phyloP scores from a whole-genome alignment of 2,113 vertebrate species.

The Chrysemys picta region DNA sequence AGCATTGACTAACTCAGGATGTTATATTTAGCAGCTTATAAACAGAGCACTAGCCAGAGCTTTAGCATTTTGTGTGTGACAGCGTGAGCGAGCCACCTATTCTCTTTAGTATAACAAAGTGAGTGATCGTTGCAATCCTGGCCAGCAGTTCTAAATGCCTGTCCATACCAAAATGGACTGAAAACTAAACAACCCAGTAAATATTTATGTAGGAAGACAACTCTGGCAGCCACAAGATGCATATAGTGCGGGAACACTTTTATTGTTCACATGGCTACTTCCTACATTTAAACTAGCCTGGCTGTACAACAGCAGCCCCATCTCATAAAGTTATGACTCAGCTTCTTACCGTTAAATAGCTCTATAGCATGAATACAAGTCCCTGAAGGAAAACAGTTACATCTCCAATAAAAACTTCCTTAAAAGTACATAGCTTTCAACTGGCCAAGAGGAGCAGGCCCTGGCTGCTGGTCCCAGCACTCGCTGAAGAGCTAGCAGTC shows the following conservation, averaged over 20 bases:
- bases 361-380: slow-evolving; percentile 14
- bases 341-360: slow-evolving; percentile 9
- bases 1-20: neutral
- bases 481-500: rapidly evolving
- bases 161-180: neutral
- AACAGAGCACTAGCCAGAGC: neutral
- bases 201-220: slow-evolving; percentile 24
- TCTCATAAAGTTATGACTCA: neutral
- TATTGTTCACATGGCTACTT: neutral
- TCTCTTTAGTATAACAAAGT: neutral
- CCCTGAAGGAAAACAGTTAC: slow-evolving; percentile 8
- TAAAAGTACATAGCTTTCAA: neutral
- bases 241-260: slow-evolving; percentile 17
- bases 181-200: slow-evolving; percentile 33
- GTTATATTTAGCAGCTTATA: too few species aligned
- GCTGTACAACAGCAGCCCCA: neutral
- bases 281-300: neutral
- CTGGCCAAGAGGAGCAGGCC: neutral
- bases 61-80: neutral
- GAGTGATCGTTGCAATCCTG: neutral
- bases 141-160: slow-evolving; percentile 7
- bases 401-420: slow-evolving; percentile 17
- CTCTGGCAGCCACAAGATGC: slow-evolving; percentile 1
- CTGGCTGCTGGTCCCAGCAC: neutral
- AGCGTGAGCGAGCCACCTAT: neutral